A percentile compares a stretch with the other conserved stretches of the same genome.
phyloP scores from a whole-genome alignment of 2,797 vertebrate genomes.

The Parauchenoglanis punctatus region DNA sequence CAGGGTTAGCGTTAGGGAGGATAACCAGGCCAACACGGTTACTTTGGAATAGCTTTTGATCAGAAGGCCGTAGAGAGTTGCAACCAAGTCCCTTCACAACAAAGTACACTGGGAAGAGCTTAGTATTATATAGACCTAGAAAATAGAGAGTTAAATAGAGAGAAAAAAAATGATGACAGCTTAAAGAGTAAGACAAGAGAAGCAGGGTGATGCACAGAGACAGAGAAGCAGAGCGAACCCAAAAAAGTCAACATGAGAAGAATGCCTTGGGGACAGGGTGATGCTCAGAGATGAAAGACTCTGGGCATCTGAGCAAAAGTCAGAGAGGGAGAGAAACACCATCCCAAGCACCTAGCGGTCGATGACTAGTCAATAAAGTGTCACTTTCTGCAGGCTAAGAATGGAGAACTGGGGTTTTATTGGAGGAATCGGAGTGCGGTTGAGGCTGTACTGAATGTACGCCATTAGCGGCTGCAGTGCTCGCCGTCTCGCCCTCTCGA shows the following conservation, averaged over 20 bases:
- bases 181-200: not conserved
- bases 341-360: conserved; percentile 53
- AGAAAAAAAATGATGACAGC: not conserved
- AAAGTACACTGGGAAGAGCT: not conserved
- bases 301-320: conserved; percentile 16
- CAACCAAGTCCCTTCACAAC: too few species aligned
- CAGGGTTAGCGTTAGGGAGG: too few species aligned
- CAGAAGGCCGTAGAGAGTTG: too few species aligned
- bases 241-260: conserved; percentile 27
- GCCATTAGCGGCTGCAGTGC: conserved; percentile 46
- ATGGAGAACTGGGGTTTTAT: conserved; percentile 48
- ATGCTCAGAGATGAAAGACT: conserved; percentile 15
- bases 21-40: too few species aligned
- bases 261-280: not conserved
- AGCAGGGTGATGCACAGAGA: not conserved
- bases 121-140: not conserved
- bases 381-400: conserved; percentile 62
- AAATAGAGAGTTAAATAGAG: not conserved
- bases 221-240: not conserved
- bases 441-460: conserved; percentile 29
- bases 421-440: conserved; percentile 42
- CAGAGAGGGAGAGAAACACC: conserved; percentile 43
- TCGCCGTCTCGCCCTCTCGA: conserved; percentile 48
- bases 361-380: conserved; percentile 62
- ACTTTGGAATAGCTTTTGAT: too few species aligned